phyloP scores from a whole-genome alignment of 1,140 invertebrate genomes.

The Teleopsis dalmanni region DNA sequence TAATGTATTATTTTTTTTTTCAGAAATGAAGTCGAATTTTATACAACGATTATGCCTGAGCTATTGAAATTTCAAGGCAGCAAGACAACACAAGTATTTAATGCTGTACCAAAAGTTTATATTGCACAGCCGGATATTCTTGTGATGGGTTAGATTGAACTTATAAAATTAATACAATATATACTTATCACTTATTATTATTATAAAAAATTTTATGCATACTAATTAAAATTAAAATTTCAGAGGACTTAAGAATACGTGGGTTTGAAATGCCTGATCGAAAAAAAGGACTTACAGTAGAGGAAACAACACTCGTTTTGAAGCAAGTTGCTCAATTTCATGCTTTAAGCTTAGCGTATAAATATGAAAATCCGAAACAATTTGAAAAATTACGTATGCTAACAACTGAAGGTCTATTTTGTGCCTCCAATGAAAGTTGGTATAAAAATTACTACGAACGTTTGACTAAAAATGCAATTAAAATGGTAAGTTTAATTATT shows the following conservation, averaged over 20 bases:
- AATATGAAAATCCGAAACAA: slow-evolving; percentile 52
- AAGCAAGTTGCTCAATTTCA: slow-evolving; percentile 59
- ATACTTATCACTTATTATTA: background rate
- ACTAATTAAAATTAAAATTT: background rate
- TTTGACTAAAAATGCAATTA: slow-evolving; percentile 56
- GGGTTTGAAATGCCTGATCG: slow-evolving; percentile 63
- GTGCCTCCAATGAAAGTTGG: slow-evolving; percentile 58
- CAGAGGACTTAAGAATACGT: slow-evolving; percentile 47
- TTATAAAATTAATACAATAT: background rate
- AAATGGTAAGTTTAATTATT: slow-evolving; percentile 50
- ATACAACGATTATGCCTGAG: slow-evolving; percentile 59
- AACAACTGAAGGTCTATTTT: slow-evolving; percentile 55
- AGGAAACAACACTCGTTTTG: slow-evolving; percentile 54
- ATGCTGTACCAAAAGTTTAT: slow-evolving; percentile 58
- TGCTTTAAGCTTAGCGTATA: slow-evolving; percentile 58
- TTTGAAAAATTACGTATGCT: slow-evolving; percentile 52
- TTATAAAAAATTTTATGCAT: background rate
- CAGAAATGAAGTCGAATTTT: slow-evolving; percentile 63
- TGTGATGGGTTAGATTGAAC: slow-evolving; percentile 53
- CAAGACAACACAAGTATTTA: slow-evolving; percentile 47
- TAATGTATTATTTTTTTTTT: background rate
- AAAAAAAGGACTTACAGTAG: slow-evolving; percentile 52
- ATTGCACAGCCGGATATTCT: slow-evolving; percentile 55
- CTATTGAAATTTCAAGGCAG: slow-evolving; percentile 51
- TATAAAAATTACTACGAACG: slow-evolving; percentile 61